Evolutionary conservation across 1,140 invertebrate species (phyloP).

Genomic region (Atta texana): DNA sequence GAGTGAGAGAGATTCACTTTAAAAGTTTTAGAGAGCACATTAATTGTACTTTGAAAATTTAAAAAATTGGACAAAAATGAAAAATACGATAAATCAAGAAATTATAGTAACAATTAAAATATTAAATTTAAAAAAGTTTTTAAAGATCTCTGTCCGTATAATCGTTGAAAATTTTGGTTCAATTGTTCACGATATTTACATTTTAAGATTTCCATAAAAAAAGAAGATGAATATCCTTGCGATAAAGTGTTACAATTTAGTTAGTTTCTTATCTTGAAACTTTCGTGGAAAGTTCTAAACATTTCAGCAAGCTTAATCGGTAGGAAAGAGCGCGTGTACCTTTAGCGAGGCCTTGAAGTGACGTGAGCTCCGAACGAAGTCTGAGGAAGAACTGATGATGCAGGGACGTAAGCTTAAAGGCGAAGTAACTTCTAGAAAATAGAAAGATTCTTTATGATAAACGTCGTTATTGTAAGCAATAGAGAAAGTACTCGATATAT

Average conservation of each 20-base stretch:
- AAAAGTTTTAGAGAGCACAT: background rate
- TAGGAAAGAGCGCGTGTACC: constrained; percentile 76
- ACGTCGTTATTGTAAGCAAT: background rate
- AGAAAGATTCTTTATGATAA: constrained; percentile 53
- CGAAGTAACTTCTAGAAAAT: constrained; percentile 89
- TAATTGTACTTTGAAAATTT: background rate
- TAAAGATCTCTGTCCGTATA: background rate
- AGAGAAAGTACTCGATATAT: background rate
- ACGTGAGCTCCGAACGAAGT: constrained; percentile 90
- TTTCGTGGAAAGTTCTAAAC: constrained; percentile 15
- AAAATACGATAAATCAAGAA: background rate
- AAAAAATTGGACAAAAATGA: background rate
- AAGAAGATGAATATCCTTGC: background rate
- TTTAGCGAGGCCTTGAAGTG: constrained; percentile 89
- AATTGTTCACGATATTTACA: background rate
- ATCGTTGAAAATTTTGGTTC: background rate
- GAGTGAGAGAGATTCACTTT: too few species aligned
- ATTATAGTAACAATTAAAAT: background rate
- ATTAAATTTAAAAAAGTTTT: background rate
- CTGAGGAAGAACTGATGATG: constrained; percentile 92
- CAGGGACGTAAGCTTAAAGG: constrained; percentile 90
- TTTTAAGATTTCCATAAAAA: background rate
- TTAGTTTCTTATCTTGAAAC: constrained; percentile 17
- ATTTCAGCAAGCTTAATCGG: constrained; percentile 35
- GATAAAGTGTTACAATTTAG: constrained; percentile 37